phyloP scores from a whole-genome alignment of 1,140 invertebrate genomes.

The Triops cancriformis region DNA sequence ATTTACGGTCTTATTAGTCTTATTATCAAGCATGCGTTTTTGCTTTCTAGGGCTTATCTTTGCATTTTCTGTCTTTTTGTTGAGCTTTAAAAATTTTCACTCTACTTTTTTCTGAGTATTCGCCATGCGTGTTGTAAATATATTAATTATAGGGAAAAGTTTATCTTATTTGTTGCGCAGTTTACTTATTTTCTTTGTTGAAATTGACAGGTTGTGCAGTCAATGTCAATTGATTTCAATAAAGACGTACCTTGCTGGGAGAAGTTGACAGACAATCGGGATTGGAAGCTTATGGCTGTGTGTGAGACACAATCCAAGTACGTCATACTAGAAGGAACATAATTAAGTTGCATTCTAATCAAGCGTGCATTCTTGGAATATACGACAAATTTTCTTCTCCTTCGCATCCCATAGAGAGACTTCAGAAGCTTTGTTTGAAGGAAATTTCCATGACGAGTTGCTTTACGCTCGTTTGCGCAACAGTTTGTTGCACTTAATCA shows the following conservation, averaged over 20 bases:
- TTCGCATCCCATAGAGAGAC: not conserved
- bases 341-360: not conserved
- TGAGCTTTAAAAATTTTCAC: too few relatives aligned
- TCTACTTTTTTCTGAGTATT: too few relatives aligned
- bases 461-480: slow-evolving; percentile 24
- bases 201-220: slow-evolving; percentile 33
- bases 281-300: slow-evolving; percentile 41
- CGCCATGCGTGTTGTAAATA: too few relatives aligned
- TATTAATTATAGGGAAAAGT: too few relatives aligned
- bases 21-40: too few relatives aligned
- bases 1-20: slow-evolving; percentile 36
- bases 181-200: not conserved
- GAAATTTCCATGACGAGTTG: slow-evolving; percentile 22
- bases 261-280: slow-evolving; percentile 50
- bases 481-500: slow-evolving; percentile 21
- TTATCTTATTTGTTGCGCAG: too few relatives aligned
- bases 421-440: not conserved
- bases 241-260: slow-evolving; percentile 47
- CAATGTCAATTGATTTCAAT: slow-evolving; percentile 49
- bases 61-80: slow-evolving; percentile 31
- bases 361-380: not conserved
- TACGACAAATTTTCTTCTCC: slow-evolving; percentile 8
- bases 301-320: slow-evolving; percentile 39
- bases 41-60: too few relatives aligned
- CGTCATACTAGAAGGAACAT: slow-evolving; percentile 15